Evolutionary conservation across 2,888 invertebrate species (phyloP).

Genomic region (Chloroclystis v-ata): DNA sequence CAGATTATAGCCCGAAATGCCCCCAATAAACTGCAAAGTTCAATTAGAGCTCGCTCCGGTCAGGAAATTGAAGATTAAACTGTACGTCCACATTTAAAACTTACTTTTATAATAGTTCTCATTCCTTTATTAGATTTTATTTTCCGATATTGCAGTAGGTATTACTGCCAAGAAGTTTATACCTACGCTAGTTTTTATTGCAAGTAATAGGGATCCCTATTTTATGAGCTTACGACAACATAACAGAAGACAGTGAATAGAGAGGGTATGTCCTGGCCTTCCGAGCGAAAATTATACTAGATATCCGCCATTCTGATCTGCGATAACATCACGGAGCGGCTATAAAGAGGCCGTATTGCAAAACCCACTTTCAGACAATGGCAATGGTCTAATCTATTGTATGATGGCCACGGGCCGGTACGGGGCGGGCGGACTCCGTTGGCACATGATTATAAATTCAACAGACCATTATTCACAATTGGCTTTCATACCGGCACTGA

Average conservation of each 20-base stretch:
- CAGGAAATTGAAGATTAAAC: constrained; percentile 30
- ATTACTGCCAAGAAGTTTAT: no score
- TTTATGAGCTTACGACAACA: not conserved
- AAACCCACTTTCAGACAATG: constrained; percentile 30
- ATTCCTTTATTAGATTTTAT: constrained; percentile 7
- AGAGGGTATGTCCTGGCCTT: not conserved
- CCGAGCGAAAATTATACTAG: constrained; percentile 7
- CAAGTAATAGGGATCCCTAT: no score
- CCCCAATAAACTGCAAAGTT: constrained; percentile 32
- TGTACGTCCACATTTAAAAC: constrained; percentile 21
- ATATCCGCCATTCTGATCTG: constrained; percentile 14
- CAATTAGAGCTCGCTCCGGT: constrained; percentile 29
- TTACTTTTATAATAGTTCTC: constrained; percentile 6
- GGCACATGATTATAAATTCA: constrained; percentile 35
- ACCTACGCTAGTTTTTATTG: no score
- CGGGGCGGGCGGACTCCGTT: constrained; percentile 22
- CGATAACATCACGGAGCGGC: constrained; percentile 14
- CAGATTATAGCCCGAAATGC: constrained; percentile 29
- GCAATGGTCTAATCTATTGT: constrained; percentile 25
- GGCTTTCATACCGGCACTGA: constrained; percentile 60
- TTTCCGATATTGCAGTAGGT: not conserved
- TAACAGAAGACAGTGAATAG: not conserved
- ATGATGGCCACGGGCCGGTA: constrained; percentile 24
- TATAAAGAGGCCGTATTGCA: constrained; percentile 27
- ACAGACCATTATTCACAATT: constrained; percentile 63